These are phyloP conservation scores for Kryptolebias marmoratus DNA, from an alignment of 2,113 vertebrate species.

Conservation along the genomic window DNA sequence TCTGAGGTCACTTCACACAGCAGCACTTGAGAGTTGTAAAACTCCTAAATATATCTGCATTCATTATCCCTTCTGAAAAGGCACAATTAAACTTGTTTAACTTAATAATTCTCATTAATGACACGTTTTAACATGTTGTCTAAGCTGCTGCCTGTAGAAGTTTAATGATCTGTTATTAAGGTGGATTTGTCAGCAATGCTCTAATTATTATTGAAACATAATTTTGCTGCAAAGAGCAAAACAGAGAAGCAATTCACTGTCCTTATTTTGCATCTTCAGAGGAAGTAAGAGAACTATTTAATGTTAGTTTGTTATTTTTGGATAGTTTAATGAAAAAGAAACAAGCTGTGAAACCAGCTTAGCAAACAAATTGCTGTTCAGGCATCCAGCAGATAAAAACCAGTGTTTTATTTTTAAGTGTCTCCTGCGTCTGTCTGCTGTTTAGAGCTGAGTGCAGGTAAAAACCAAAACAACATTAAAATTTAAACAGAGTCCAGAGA, in stretches of 20 bases:
- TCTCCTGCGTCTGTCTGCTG: no score
- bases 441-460: no score
- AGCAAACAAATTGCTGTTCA: background rate
- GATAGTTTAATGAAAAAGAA: background rate
- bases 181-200: no score
- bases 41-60: background rate
- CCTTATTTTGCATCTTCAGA: no score
- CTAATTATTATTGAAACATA: no score
- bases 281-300: no score
- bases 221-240: no score
- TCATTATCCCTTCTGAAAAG: background rate
- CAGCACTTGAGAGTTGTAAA: background rate
- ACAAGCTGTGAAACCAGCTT: background rate
- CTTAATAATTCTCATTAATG: background rate
- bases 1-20: background rate
- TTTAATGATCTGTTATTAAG: no score
- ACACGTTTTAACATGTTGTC: background rate
- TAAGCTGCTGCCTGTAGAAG: no score
- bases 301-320: background rate
- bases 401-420: background rate
- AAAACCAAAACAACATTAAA: no score
- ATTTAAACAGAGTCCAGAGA: no score
- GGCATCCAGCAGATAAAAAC: background rate
- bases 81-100: background rate
- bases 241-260: no score